These are phyloP conservation scores for Epinephelus awoara DNA, from an alignment of 2,797 vertebrate species.

Conservation along the genomic window DNA sequence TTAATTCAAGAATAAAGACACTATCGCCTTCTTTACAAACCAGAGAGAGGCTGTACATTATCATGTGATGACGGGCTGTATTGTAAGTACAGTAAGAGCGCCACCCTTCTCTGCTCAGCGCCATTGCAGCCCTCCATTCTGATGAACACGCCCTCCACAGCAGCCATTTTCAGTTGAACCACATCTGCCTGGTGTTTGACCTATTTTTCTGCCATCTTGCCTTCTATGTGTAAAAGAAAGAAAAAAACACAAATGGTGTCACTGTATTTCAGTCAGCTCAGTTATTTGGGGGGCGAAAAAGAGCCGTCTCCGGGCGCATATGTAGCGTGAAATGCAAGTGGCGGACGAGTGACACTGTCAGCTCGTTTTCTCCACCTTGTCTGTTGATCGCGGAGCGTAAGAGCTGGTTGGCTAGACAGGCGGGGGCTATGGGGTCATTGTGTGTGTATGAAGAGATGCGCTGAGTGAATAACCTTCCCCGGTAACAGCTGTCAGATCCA, in stretches of 20 bases:
- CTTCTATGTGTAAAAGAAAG: constrained; percentile 38
- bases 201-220: constrained; percentile 70
- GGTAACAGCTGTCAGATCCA: constrained; percentile 85
- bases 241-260: constrained; percentile 53
- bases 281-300: constrained; percentile 69
- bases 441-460: constrained; percentile 73
- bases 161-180: constrained; percentile 75
- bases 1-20: constrained; percentile 7
- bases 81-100: constrained; percentile 65
- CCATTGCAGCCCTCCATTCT: constrained; percentile 42
- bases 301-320: constrained; percentile 64
- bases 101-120: constrained; percentile 57
- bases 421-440: constrained; percentile 77
- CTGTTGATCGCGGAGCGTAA: constrained; percentile 63
- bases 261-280: constrained; percentile 67
- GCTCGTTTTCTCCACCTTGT: constrained; percentile 82
- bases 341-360: constrained; percentile 82
- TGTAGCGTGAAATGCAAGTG: constrained; percentile 82
- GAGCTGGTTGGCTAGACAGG: constrained; percentile 74
- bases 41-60: neutral
- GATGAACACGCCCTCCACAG: constrained; percentile 43
- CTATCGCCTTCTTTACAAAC: neutral
- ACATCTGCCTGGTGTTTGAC: constrained; percentile 69
- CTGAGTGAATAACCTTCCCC: constrained; percentile 78
- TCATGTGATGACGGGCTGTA: neutral